phyloP scores from a whole-genome alignment of 1,140 invertebrate species.

The Octopus sinensis region DNA sequence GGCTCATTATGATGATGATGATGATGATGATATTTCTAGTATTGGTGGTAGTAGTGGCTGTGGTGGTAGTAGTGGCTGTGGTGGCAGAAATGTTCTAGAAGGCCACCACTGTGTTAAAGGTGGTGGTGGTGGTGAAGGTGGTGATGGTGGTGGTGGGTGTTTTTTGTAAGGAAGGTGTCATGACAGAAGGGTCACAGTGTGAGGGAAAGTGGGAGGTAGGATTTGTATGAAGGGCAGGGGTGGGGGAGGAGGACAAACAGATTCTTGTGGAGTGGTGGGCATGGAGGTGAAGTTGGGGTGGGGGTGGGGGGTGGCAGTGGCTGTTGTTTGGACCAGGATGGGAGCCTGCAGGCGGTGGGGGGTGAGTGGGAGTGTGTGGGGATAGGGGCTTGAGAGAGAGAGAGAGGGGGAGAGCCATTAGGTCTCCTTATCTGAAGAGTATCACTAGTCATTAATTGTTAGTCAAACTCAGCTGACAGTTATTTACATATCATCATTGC shows the following conservation, averaged over 20 bases:
- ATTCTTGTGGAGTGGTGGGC: background rate
- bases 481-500: no score
- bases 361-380: background rate
- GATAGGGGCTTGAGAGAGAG: background rate
- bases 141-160: no score
- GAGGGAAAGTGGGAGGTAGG: background rate
- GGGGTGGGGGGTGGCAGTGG: background rate
- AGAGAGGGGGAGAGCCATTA: background rate
- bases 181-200: background rate
- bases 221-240: background rate
- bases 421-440: no score
- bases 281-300: background rate
- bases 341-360: background rate
- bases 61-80: no score
- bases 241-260: background rate
- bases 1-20: no score
- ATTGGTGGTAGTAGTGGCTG: no score
- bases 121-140: no score
- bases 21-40: no score
- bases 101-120: no score
- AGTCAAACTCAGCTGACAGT: no score
- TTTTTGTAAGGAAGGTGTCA: background rate
- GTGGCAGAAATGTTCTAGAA: no score
- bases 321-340: background rate
- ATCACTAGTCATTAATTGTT: no score